Percentiles rank a stretch among this genome's conserved stretches.
These are phyloP conservation scores for Bolinopsis microptera DNA, from an alignment of 37 sponge, comb jelly and placozoan genomes.

Conservation along the genomic window DNA sequence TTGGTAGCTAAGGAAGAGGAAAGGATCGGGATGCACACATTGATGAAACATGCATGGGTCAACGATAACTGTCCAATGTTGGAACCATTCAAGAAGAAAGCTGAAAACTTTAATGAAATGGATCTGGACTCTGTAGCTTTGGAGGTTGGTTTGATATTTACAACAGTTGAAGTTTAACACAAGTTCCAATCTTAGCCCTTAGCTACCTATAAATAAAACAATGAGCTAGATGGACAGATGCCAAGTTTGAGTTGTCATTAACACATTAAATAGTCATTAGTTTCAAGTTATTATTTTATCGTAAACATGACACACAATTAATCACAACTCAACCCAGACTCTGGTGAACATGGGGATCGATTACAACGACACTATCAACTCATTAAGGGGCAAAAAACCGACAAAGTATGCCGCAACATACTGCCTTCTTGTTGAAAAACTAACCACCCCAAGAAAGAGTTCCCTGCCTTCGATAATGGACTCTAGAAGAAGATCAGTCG, in stretches of 20 bases:
- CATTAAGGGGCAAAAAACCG: conserved; percentile 12
- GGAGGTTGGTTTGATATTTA: not conserved
- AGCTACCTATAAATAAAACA: too few species aligned
- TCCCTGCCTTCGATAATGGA: not conserved
- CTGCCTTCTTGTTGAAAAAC: conserved; percentile 45
- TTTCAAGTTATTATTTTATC: too few species aligned
- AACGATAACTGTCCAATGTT: conserved; percentile 65
- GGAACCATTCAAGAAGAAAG: not conserved
- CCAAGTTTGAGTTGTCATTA: too few species aligned
- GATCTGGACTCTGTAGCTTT: not conserved
- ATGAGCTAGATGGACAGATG: too few species aligned
- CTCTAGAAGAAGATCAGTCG: conserved; percentile 13
- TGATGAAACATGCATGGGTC: conserved; percentile 87
- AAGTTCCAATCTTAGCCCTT: not conserved
- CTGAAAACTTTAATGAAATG: conserved; percentile 25
- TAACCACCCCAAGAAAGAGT: not conserved
- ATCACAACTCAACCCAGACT: not conserved
- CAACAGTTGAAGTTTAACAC: too few species aligned
- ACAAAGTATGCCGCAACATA: conserved; percentile 58
- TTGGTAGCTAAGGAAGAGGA: conserved; percentile 75
- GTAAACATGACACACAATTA: too few species aligned
- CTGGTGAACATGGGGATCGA: conserved; percentile 57
- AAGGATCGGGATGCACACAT: conserved; percentile 77
- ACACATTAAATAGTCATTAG: too few species aligned
- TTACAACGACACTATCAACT: conserved; percentile 60